Evolutionary conservation across 2,797 vertebrate species (phyloP).

Genomic region (Mycteria americana): DNA sequence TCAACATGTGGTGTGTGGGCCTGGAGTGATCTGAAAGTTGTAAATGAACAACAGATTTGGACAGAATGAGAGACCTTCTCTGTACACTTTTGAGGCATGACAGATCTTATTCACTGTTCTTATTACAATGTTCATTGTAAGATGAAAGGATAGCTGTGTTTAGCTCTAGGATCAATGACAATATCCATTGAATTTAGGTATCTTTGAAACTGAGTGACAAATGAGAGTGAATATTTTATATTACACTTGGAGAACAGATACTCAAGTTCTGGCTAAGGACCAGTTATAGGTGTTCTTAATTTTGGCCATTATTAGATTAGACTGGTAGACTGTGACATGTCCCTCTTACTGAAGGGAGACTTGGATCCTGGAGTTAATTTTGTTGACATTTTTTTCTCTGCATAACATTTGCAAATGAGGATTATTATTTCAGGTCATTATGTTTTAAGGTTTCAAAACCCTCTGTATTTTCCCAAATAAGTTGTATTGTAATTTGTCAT

Average conservation of each 20-base stretch:
- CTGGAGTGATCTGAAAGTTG: not conserved
- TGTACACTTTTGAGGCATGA: not conserved
- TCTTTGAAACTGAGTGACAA: not conserved
- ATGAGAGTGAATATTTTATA: not conserved
- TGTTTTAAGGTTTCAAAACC: not conserved
- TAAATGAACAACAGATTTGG: not conserved
- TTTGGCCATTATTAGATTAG: not conserved
- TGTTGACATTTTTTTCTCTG: not conserved
- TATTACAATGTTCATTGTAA: not conserved
- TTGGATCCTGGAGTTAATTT: not conserved
- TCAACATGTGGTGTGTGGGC: not conserved
- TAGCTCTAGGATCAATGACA: not conserved
- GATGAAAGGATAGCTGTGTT: not conserved
- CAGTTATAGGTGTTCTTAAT: not conserved
- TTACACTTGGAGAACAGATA: not conserved
- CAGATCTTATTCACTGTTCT: not conserved
- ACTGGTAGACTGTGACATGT: not conserved
- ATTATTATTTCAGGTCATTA: not conserved
- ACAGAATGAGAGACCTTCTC: not conserved
- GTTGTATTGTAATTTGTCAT: not conserved
- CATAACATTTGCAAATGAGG: not conserved
- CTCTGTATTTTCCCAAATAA: not conserved
- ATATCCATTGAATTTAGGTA: not conserved
- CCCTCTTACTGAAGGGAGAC: not conserved
- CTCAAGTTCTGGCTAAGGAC: not conserved